Base-by-base conservation (phyloP, 2,888 invertebrate genomes). In the Megalurothrips usitatus region DNA sequence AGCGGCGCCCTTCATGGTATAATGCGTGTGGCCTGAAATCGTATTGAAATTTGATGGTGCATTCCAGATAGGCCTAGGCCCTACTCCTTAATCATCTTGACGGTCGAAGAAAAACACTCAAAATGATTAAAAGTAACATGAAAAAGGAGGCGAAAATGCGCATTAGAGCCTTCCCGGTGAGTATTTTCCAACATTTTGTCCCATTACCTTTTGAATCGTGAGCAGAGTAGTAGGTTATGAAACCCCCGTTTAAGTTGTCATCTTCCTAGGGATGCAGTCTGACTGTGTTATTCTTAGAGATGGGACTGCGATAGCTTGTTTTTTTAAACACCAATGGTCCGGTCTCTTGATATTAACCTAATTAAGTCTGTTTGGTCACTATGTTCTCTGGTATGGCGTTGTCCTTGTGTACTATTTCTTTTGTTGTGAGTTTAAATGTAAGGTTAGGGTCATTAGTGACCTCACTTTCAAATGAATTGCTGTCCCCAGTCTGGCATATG, bases 61-160 rank as follows among this genome's bases (percentile, higher is more conserved):
- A 47, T 80, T 80, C 63, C 63, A 47, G 63, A 80, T 80, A 58
- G 80, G 52, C 63, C 63, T 80, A 58, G 47, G 48, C 80, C 49
- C 52, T 19, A 17, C 63, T 34, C 48, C 34, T 49, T 49, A 80
- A 80, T 80, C 48, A 58, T 26, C 48, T 43, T 49, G 49, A 19
- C n/a, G 52, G 80, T 80, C 52, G 19, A 10, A 8, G 6, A 1
- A 52, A 34, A 52, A 19, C 23, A 63, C 79, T 48, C 82, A 84
- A 81, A 82, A 85, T 84, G 84, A 85, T 86, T 85, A 86, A 86
- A 84, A 89, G 92, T 88, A 90, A 92, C 85, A 90, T 94, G 86
- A 96, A 96, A 89, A 96, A 96, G 89, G 96, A 96, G 90, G 93
- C 94, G 90, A 98, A 98, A 90, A 97, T 98, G 97, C 92, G 98